Evolutionary conservation across 2,888 invertebrate species (phyloP).

Genomic region (Galerucella nymphaeae): DNA sequence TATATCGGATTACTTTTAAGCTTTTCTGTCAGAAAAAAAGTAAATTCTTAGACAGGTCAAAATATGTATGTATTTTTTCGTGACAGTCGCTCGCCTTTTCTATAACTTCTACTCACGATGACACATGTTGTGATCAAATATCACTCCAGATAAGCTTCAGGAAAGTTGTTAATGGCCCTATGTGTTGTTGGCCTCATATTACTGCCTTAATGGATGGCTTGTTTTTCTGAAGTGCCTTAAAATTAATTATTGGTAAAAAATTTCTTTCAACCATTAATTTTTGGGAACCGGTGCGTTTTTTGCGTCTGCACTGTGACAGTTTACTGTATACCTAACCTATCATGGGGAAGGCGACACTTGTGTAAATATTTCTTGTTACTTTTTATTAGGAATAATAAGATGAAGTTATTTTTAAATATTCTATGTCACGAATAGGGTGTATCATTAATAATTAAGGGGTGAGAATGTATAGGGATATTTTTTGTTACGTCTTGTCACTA

Average conservation of each 20-base stretch:
- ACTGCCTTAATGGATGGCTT: constrained; percentile 63
- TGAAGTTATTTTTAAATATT: constrained; percentile 27
- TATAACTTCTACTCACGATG: constrained; percentile 54
- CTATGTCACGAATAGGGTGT: constrained; percentile 3
- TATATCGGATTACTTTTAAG: constrained; percentile 22
- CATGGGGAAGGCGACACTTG: constrained; percentile 41
- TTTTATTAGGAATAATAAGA: constrained; percentile 18
- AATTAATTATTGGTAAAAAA: constrained; percentile 60
- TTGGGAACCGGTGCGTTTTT: constrained; percentile 40
- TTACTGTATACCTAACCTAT: constrained; percentile 36
- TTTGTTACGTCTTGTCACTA: neutral
- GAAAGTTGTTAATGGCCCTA: constrained; percentile 58
- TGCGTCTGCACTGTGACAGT: constrained; percentile 32
- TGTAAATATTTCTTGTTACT: constrained; percentile 42
- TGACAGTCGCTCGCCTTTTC: constrained; percentile 41
- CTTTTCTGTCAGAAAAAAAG: constrained; percentile 15
- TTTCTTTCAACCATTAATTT: constrained; percentile 46
- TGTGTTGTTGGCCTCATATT: constrained; percentile 58
- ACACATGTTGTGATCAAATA: constrained; percentile 60
- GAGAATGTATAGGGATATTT: neutral
- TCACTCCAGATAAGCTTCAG: constrained; percentile 54
- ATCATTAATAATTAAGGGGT: constrained; percentile 9
- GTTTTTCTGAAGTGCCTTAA: constrained; percentile 62
- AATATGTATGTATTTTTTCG: constrained; percentile 38
- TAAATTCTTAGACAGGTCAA: constrained; percentile 39